phyloP scores from a whole-genome alignment of 2,888 invertebrate species.

The Molorchus minor region DNA sequence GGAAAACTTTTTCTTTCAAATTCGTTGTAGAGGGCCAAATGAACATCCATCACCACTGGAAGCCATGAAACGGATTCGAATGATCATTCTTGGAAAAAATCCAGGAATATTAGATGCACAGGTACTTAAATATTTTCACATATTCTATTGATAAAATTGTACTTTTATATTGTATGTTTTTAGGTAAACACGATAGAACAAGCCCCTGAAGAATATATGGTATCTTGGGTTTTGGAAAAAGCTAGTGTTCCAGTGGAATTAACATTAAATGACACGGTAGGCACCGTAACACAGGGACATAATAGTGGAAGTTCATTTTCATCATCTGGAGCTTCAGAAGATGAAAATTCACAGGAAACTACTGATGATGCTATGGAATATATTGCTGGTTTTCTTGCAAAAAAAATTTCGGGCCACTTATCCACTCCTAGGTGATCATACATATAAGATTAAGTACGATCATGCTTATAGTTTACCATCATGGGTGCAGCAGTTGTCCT shows the following conservation, averaged over 20 bases:
- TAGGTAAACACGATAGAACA: neutral
- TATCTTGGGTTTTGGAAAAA: neutral
- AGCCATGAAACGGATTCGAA: conserved; percentile 4
- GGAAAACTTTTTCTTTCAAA: conserved; percentile 12
- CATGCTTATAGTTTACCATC: neutral
- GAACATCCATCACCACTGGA: conserved; percentile 12
- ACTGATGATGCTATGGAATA: conserved; percentile 5
- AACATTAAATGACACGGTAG: neutral
- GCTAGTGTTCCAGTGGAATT: neutral
- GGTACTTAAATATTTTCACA: no score
- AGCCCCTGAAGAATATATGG: neutral
- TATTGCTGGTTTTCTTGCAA: neutral
- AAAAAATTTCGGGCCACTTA: neutral
- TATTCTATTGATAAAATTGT: no score
- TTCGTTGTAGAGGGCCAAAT: conserved; percentile 10
- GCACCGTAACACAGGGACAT: neutral
- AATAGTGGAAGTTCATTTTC: neutral
- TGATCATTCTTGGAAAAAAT: conserved; percentile 12
- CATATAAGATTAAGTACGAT: neutral
- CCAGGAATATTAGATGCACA: conserved; percentile 7
- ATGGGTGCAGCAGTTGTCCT: neutral
- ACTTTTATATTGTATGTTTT: neutral
- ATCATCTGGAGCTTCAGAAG: neutral
- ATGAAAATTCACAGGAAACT: neutral
- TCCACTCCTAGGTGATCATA: neutral